Evolutionary conservation across 2,797 vertebrate species (phyloP), one percentile per base, ranked within the genome.

Genomic region (Phataginus tetradactyla): DNA sequence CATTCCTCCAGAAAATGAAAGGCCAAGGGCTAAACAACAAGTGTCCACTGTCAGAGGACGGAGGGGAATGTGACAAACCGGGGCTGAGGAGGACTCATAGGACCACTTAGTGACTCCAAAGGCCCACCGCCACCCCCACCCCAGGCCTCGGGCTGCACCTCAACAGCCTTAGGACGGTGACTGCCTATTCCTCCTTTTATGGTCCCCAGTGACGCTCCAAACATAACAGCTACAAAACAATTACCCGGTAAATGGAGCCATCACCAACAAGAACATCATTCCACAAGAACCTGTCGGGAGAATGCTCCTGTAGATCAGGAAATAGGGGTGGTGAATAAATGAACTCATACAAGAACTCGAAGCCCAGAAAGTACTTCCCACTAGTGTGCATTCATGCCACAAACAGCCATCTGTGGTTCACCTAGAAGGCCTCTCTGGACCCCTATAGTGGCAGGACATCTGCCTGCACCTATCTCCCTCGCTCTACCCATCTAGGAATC

Each of bases 381-480:
- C 0, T 13, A 27, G 59, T 0, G 0, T 78, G 25, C 0, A 0
- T n/a, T 25, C 27, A 5, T 29, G 87, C 49, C 10, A n/a, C 21
- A 13, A 63, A 55, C 10, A 39, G 66, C 64, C 51, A 51, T 29
- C 8, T 0, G 0, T 18, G 64, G 53, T 59, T 64, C 23, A 21
- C 27, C 25, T 0, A 0, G 3, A 32, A 23, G 29, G 75, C 27
- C 78, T 42, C 71, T 59, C 66, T 25, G 39, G 27, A 59, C 27
- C 42, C 55, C 34, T 10, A 5, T 27, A 4, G 39, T 1, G 42
- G 7, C 32, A 57, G 61, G 37, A 7, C 6, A n/a, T 32, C 10
- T 5, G 4, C 71, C 8, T 9, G 8, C 12, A 39, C 63, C 29
- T 7, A 20, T 7, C 15, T 32, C 32, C 20, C 88, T 10, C 9